Evolutionary conservation across 2,888 invertebrate genomes (phyloP), one percentile per base, ranked within the genome.

Genomic region (Sminthurinus aureus): DNA sequence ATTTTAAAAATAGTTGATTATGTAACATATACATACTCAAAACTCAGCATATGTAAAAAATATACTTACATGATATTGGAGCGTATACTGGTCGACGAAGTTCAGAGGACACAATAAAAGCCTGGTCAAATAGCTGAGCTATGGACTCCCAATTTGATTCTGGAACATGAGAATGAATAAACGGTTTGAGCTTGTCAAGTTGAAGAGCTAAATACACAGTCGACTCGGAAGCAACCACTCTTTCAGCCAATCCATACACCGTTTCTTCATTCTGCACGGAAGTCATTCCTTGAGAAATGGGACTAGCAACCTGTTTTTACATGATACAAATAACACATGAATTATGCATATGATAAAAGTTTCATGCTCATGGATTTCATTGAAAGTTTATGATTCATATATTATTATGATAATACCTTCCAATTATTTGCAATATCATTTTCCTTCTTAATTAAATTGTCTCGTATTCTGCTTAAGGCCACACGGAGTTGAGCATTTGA

Each of bases 181-280:
- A 97, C 6, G 94, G 94, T 85, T 95, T 95, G 26, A 99, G 91
- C 80, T 94, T 93, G 89, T 96, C 94, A 89, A 96, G 95, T 90
- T 99, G 98, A 87, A 94, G 94, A 0, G 96, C 94, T 87, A 99
- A 92, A 91, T 97, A 98, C 88, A 97, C 93, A 0, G 97, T 93
- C 87, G 98, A 98, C 91, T 99, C 98, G 0, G 97, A 95, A 0
- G 95, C 98, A 0, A 98, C 96, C 22, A 98, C 94, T 85, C 98
- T 92, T 89, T 97, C 96, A 0, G 94, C 92, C 51, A 98, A 91
- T 0, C 97, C 97, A 90, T 95, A 95, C 20, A 98, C 91, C 83
- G 92, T 94, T 84, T 96, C 95, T 4, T 94, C 92, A 84, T 93
- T 92, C 26, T 91, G 91, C 67, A 95, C 90, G 89, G 94, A 9